Conservation (phyloP, 1,140 invertebrate genomes). For the Dryas iulia region DNA sequence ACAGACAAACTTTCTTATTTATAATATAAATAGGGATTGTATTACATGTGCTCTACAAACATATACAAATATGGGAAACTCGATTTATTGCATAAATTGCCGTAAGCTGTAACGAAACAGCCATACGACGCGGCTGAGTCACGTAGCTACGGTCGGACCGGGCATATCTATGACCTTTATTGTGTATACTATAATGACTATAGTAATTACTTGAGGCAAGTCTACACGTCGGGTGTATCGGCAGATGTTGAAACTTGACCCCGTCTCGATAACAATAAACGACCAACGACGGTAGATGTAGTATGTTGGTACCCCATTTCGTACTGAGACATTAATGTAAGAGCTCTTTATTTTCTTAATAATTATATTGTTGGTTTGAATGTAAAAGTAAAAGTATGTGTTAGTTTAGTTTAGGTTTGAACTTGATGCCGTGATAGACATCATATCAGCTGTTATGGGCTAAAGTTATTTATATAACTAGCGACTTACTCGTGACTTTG, state of each 20-base stretch:
- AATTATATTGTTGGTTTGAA: neutral
- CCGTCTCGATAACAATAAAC: conserved; percentile 38
- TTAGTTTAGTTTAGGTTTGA: too few species aligned
- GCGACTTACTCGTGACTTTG: too few species aligned
- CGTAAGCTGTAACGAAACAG: conserved; percentile 28
- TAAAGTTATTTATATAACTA: too few species aligned
- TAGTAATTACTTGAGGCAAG: conserved; percentile 15
- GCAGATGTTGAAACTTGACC: conserved; percentile 45
- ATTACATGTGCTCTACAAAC: conserved; percentile 3
- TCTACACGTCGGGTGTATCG: conserved; percentile 21
- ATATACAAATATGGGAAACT: conserved; percentile 29
- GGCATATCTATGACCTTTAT: conserved; percentile 12
- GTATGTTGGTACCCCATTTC: neutral
- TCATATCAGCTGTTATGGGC: too few species aligned
- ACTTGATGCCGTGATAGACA: too few species aligned
- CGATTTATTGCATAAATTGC: conserved; percentile 32
- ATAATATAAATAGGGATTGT: too few species aligned
- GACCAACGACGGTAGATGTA: conserved; percentile 18
- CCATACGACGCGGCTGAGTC: conserved; percentile 25
- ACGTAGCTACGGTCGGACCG: conserved; percentile 12
- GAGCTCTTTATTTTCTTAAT: neutral
- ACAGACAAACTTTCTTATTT: too few species aligned
- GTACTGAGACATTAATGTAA: neutral
- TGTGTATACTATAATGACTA: conserved; percentile 7
- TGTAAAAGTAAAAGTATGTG: too few species aligned